A percentile compares a stretch with the other conserved stretches of the same genome.
Evolutionary conservation across 2,797 vertebrate species (phyloP).

Genomic region (Lepidocolaptes lacrymiger): DNA sequence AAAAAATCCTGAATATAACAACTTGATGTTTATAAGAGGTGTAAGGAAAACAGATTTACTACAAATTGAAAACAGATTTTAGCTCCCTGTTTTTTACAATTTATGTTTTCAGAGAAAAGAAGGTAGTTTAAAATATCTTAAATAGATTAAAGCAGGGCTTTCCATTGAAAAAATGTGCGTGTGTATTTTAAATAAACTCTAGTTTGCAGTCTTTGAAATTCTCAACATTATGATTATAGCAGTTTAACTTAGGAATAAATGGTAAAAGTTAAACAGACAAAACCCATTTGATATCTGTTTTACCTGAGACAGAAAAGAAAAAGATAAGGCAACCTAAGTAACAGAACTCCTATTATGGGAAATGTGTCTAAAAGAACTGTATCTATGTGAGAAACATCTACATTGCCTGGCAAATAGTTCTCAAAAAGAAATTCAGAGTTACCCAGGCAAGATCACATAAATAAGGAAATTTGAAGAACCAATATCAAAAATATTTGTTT

Average conservation of each 20-base stretch:
- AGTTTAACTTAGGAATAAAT: neutral
- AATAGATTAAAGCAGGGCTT: neutral
- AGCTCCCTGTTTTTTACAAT: fast-evolving
- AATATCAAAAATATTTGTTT: neutral
- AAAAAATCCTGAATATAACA: neutral
- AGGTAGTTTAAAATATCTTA: neutral
- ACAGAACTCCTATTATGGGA: neutral
- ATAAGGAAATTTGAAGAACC: neutral
- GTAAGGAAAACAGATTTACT: neutral
- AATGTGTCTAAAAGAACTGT: neutral
- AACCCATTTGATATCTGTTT: neutral
- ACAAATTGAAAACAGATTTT: neutral
- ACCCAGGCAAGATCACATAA: neutral
- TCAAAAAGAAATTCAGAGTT: neutral
- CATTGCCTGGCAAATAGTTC: neutral
- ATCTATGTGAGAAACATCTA: neutral
- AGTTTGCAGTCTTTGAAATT: neutral
- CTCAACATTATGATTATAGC: neutral
- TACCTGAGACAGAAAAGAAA: neutral
- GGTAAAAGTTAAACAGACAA: neutral
- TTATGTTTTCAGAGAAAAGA: neutral
- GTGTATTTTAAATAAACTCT: neutral
- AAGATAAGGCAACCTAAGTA: neutral
- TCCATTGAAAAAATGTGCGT: neutral
- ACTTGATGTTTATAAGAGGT: neutral